Evolutionary conservation across 2,113 vertebrate genomes (phyloP).

Genomic region (human (Homo sapiens)): DNA sequence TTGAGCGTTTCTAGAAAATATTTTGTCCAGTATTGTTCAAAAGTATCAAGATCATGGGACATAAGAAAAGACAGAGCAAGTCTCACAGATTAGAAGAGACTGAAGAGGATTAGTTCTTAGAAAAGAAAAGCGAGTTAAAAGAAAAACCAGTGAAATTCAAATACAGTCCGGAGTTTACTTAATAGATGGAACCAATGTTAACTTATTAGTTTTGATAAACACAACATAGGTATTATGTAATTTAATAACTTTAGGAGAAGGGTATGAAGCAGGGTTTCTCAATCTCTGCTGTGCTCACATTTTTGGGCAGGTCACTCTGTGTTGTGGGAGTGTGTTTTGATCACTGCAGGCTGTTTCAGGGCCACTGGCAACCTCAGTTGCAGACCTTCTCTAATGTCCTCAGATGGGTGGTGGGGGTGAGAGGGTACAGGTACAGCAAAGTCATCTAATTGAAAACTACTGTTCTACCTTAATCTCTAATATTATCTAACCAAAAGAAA

Average conservation of each 20-base stretch:
- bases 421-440: background rate
- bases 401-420: background rate
- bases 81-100: background rate
- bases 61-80: background rate
- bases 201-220: background rate
- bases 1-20: background rate
- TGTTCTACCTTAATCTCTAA: background rate
- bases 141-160: background rate
- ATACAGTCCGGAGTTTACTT: background rate
- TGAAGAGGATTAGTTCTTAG: background rate
- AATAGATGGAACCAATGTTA: background rate
- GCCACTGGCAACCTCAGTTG: background rate
- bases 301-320: background rate
- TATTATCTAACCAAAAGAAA: background rate
- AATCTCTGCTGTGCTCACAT: rapidly evolving
- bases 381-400: background rate
- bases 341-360: background rate
- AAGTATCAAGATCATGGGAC: background rate
- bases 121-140: background rate
- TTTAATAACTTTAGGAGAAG: background rate
- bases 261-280: rapidly evolving
- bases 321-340: rapidly evolving
- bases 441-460: background rate
- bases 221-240: too few relatives aligned
- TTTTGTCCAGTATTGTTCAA: background rate